These are phyloP conservation scores for Habrosyne pyritoides DNA, from an alignment of 2,888 invertebrate species.

Conservation along the genomic window DNA sequence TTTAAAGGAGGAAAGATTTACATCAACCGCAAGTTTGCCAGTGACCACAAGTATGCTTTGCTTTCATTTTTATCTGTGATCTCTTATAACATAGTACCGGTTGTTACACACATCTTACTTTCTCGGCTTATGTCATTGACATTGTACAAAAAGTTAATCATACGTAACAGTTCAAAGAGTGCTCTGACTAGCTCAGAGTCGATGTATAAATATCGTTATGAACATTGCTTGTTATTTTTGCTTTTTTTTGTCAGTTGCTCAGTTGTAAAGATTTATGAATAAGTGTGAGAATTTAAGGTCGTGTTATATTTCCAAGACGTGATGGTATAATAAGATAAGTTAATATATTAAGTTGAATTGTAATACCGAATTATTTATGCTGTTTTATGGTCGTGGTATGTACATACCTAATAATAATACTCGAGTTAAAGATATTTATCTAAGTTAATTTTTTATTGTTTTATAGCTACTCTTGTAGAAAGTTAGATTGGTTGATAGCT, in stretches of 20 bases:
- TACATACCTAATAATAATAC: too few species aligned
- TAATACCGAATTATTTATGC: too few species aligned
- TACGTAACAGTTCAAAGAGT: conserved; percentile 9
- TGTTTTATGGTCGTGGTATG: too few species aligned
- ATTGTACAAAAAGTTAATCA: conserved; percentile 35
- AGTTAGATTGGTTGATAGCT: not conserved
- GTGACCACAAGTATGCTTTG: conserved; percentile 43
- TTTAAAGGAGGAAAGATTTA: conserved; percentile 23
- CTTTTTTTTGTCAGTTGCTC: not conserved
- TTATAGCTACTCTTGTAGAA: conserved; percentile 10
- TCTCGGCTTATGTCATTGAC: conserved; percentile 64
- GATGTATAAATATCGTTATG: not conserved
- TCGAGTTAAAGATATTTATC: too few species aligned
- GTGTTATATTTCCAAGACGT: too few species aligned
- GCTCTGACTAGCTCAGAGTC: not conserved
- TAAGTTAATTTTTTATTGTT: not conserved
- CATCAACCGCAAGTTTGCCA: conserved; percentile 28
- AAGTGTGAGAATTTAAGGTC: too few species aligned
- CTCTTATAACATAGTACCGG: conserved; percentile 52
- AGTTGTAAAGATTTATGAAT: not conserved
- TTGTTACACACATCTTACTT: conserved; percentile 52
- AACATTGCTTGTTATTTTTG: too few species aligned
- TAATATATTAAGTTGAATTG: too few species aligned
- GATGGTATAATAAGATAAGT: too few species aligned
- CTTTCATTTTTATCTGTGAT: conserved; percentile 62